Percentiles rank a stretch among this genome's conserved stretches.
These are phyloP conservation scores for Proisotoma minuta DNA, from an alignment of 2,888 invertebrate genomes.

Conservation along the genomic window DNA sequence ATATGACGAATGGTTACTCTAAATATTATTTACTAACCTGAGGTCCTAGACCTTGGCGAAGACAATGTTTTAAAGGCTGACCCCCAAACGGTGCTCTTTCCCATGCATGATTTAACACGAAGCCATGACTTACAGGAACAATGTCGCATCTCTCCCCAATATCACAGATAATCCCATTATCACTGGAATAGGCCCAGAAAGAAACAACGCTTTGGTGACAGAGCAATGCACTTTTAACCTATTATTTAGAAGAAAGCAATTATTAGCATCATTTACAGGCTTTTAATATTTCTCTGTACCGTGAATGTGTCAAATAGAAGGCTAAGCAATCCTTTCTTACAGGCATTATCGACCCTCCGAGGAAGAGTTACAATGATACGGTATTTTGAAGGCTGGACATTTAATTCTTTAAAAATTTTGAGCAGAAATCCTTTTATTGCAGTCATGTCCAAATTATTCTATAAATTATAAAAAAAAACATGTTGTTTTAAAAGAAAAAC, in stretches of 20 bases:
- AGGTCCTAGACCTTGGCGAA: constrained; percentile 46
- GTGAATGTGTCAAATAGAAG: constrained; percentile 51
- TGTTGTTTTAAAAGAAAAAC: background rate
- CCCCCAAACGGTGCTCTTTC: constrained; percentile 38
- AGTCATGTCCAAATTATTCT: constrained; percentile 52
- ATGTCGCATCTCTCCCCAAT: constrained; percentile 55
- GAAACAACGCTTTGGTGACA: constrained; percentile 56
- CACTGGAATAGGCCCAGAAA: constrained; percentile 58
- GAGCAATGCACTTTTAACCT: constrained; percentile 45
- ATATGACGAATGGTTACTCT: background rate
- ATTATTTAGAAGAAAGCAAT: constrained; percentile 2
- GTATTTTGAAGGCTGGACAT: constrained; percentile 53
- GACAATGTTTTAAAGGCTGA: constrained; percentile 43
- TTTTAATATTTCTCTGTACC: constrained; percentile 36
- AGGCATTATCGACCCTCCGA: constrained; percentile 50
- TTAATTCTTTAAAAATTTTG: constrained; percentile 55
- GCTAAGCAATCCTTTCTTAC: constrained; percentile 52
- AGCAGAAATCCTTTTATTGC: constrained; percentile 54
- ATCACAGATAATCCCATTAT: constrained; percentile 59
- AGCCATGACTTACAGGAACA: constrained; percentile 47
- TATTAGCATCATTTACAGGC: background rate
- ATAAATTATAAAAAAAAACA: constrained; percentile 28
- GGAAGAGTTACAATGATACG: constrained; percentile 54
- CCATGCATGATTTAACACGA: constrained; percentile 45
- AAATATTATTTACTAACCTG: constrained; percentile 23